Conservation (phyloP, 2,888 invertebrate genomes). For the Megastigmus dorsalis region DNA sequence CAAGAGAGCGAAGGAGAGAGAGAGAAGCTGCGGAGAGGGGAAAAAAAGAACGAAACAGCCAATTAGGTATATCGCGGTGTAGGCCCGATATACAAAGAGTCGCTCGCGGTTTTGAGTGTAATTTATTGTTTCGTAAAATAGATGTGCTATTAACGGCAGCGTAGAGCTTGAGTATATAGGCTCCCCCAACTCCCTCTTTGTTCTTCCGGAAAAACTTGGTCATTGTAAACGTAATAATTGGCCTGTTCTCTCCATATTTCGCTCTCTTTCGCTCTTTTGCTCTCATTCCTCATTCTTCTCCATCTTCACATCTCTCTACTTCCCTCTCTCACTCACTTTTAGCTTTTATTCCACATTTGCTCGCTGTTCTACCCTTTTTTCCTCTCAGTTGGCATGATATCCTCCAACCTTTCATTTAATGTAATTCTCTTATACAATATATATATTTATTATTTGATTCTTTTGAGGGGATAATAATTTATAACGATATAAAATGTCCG, state of each 20-base stretch:
- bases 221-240: constrained; percentile 38
- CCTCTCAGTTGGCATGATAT: no score
- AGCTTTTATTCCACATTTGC: neutral
- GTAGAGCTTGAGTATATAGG: no score
- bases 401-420: neutral
- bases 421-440: neutral
- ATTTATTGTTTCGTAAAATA: constrained; percentile 48
- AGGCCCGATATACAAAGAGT: constrained; percentile 21
- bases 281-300: neutral
- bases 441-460: neutral
- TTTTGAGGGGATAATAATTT: no score
- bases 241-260: neutral
- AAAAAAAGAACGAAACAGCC: constrained; percentile 2
- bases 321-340: neutral
- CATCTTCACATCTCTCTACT: neutral
- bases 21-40: neutral
- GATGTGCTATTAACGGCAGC: constrained; percentile 17
- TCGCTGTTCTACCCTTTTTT: no score
- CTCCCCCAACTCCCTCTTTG: constrained; percentile 5
- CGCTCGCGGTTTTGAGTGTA: constrained; percentile 30
- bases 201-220: constrained; percentile 45
- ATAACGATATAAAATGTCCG: no score
- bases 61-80: constrained; percentile 36
- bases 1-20: constrained; percentile 3
- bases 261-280: neutral